Base-by-base conservation (phyloP, 2,888 invertebrate species). In the Drosophila subquinaria region DNA sequence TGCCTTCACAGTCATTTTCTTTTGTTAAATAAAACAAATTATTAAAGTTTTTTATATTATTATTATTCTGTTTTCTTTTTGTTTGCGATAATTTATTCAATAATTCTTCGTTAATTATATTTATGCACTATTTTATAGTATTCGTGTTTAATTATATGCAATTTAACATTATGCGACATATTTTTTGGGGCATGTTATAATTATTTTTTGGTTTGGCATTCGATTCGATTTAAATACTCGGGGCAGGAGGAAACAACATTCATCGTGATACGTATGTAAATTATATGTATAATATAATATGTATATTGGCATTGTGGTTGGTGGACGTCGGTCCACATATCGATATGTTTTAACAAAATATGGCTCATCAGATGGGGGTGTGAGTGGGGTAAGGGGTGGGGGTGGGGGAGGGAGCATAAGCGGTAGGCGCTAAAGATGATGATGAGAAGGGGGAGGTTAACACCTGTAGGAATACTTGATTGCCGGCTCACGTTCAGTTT, bases 121-220 rank as follows among this genome's bases (percentile, higher is more conserved):
- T 88, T 84, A 88, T 81, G 88, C 83, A 89, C 88, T 90, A 90
- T 90, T 90, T 90, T 83, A 90, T 90, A 90, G 89, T 90, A 85
- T 90, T 87, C 81, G 79, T 81, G 81, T 88, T 82, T 79, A 75
- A 73, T 82, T 65, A 61, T 69, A 82, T 85, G 81, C 80, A 76
- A 89, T 88, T 77, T 81, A 89, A 90, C 89, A 90, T 85, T 87
- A 82, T 82, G 87, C 76, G 81, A 79, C 81, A 73, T 69, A 63
- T 74, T 69, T 50, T 50, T 59, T 11, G n/a, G 20, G n/a, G 33
- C 36, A 47, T 45, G 6, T 40, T 57, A 51, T 38, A 13, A 23
- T 59, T 50, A 6, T 15, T 43, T 48, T 52, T 42, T 45, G 27
- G 30, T 62, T 65, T 15, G 57, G 45, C 11, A 57, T 70, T 67